Evolutionary conservation across 1,140 invertebrate species (phyloP).

Genomic region (Drosophila pruinosa): DNA sequence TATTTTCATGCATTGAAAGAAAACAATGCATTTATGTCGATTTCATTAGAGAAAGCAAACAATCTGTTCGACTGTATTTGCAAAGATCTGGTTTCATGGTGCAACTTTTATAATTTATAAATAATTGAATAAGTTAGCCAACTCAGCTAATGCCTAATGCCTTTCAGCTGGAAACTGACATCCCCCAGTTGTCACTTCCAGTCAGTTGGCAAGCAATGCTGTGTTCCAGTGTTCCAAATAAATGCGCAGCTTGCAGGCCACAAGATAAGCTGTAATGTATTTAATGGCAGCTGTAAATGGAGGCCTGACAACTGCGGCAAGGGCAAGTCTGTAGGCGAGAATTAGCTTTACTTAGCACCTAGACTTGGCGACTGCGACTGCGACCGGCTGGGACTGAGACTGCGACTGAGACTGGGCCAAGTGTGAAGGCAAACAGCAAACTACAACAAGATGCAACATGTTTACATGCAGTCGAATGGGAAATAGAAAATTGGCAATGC

Average conservation of each 20-base stretch:
- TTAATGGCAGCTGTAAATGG: neutral
- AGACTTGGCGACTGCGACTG: neutral
- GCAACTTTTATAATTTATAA: too few species aligned
- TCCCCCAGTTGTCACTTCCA: neutral
- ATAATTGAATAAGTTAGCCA: too few species aligned
- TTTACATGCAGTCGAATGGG: neutral
- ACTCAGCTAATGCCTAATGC: too few species aligned
- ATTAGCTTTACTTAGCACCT: slow-evolving; percentile 62
- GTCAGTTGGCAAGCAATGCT: neutral
- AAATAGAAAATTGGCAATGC: slow-evolving; percentile 11
- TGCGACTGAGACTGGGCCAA: slow-evolving; percentile 13
- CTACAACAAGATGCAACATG: slow-evolving; percentile 37
- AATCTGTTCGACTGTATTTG: too few species aligned
- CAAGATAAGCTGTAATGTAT: neutral
- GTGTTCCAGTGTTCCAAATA: neutral
- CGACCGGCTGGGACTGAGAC: too few species aligned
- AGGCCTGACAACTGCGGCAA: neutral
- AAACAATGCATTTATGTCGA: too few species aligned
- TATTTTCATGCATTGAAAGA: too few species aligned
- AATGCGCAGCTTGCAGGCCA: neutral
- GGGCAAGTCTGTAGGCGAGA: slow-evolving; percentile 26
- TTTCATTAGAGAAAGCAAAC: too few species aligned
- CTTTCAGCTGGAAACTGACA: too few species aligned
- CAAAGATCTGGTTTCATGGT: too few species aligned
- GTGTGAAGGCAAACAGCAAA: slow-evolving; percentile 64